These are phyloP conservation scores for Chamaetylas fuelleborni DNA, from an alignment of 2,113 vertebrate genomes.

Conservation along the genomic window DNA sequence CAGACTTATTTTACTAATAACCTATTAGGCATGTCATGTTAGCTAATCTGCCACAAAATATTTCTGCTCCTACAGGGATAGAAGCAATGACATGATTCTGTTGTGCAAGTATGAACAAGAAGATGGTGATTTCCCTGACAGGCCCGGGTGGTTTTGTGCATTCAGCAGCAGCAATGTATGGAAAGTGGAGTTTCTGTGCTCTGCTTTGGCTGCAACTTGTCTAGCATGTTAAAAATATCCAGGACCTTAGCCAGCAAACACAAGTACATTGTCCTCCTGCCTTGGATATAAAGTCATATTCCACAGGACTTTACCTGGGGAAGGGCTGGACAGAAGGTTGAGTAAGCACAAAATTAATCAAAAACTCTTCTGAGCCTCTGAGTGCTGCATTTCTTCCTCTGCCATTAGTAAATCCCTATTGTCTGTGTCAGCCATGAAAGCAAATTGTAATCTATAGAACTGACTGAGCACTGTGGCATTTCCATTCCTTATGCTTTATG, in stretches of 20 bases:
- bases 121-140: constrained; percentile 8
- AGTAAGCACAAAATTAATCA: neutral
- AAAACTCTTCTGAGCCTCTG: neutral
- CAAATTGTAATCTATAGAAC: neutral
- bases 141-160: neutral
- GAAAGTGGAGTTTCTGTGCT: neutral
- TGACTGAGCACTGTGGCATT: neutral
- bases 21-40: neutral
- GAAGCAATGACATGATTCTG: neutral
- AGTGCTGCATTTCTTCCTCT: neutral
- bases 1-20: neutral
- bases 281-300: neutral
- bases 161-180: neutral
- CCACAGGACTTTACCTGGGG: neutral
- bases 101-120: neutral
- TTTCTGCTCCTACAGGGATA: neutral
- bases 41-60: constrained; percentile 41
- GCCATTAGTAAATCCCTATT: neutral
- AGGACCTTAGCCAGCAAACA: neutral
- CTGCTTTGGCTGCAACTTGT: neutral
- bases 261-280: neutral
- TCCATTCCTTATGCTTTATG: neutral
- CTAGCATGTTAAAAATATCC: neutral
- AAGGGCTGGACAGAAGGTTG: neutral
- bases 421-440: neutral